These are phyloP conservation scores for Drosophila paranaensis DNA, from an alignment of 2,888 invertebrate species.

Conservation along the genomic window DNA sequence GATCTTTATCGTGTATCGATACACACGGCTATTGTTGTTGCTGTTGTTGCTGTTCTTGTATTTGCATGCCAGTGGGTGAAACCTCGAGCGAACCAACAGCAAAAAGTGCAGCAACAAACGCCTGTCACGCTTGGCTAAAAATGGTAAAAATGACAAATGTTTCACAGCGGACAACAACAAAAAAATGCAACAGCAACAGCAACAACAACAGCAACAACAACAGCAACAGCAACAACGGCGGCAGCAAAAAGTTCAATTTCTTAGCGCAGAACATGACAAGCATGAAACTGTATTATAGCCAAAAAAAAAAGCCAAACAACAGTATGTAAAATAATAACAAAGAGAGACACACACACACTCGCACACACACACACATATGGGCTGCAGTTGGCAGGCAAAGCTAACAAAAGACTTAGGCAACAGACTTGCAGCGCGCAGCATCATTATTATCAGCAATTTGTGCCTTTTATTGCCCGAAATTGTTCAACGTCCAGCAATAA, in stretches of 20 bases:
- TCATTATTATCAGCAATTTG: constrained; percentile 75
- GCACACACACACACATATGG: constrained; percentile 1
- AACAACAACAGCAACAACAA: constrained; percentile 3
- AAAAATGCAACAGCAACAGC: background rate
- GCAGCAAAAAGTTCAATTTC: constrained; percentile 69
- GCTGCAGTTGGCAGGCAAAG: constrained; percentile 23
- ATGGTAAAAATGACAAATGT: constrained; percentile 80
- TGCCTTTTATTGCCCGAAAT: constrained; percentile 74
- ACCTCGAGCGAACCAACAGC: constrained; percentile 51
- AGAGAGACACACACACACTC: constrained; percentile 43
- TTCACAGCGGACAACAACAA: constrained; percentile 71
- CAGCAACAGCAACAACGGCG: constrained; percentile 21
- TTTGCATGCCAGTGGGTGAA: constrained; percentile 78
- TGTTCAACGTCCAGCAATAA: constrained; percentile 76
- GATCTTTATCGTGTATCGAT: constrained; percentile 76
- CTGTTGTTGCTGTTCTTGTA: constrained; percentile 49
- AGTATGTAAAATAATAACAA: constrained; percentile 75
- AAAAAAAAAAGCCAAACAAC: constrained; percentile 34
- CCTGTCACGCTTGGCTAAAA: constrained; percentile 80
- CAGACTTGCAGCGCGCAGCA: constrained; percentile 57
- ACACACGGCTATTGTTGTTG: constrained; percentile 38
- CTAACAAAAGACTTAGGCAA: constrained; percentile 75
- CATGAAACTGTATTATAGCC: constrained; percentile 60
- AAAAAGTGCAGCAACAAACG: constrained; percentile 58
- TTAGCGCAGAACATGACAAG: constrained; percentile 76